A percentile compares a stretch with the other conserved stretches of the same genome.
Evolutionary conservation across 1,140 invertebrate genomes (phyloP).

Genomic region (Drosophila sp.): DNA sequence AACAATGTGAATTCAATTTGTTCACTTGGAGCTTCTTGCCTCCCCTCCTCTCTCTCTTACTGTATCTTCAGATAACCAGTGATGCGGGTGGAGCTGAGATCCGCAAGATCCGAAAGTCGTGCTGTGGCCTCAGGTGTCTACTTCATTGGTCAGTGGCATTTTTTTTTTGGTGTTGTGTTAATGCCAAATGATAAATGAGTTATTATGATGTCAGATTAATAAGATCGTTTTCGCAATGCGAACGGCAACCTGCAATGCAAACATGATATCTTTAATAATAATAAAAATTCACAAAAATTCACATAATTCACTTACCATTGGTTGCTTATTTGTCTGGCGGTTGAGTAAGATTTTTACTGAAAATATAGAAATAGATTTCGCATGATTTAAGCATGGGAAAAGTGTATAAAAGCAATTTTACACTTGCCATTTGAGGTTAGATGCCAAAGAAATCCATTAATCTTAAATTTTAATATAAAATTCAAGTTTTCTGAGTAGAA

Average conservation of each 20-base stretch:
- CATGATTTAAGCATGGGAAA: background rate
- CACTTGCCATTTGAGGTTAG: too few species aligned
- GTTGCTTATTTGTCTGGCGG: too few species aligned
- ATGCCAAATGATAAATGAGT: constrained; percentile 77
- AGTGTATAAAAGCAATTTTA: too few species aligned
- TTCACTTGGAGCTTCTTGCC: constrained; percentile 51
- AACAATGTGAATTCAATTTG: constrained; percentile 81
- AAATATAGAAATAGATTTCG: background rate
- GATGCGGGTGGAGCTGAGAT: constrained; percentile 38
- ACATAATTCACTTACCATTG: background rate
- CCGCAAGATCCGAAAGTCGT: constrained; percentile 59
- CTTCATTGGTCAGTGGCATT: constrained; percentile 50
- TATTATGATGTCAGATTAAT: constrained; percentile 83
- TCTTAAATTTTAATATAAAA: too few species aligned
- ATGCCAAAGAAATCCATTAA: too few species aligned
- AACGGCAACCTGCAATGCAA: constrained; percentile 43
- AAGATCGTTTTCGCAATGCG: constrained; percentile 80
- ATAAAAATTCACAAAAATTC: background rate
- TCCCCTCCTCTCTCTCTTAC: constrained; percentile 21
- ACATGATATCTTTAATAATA: constrained; percentile 8
- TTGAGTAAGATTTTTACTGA: background rate
- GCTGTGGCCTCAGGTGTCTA: constrained; percentile 63
- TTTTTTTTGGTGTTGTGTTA: constrained; percentile 60
- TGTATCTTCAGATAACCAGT: background rate
- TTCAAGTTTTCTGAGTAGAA: too few species aligned